Conservation (phyloP, 1,140 invertebrate genomes). For the Zaprionus kolodkinae region DNA sequence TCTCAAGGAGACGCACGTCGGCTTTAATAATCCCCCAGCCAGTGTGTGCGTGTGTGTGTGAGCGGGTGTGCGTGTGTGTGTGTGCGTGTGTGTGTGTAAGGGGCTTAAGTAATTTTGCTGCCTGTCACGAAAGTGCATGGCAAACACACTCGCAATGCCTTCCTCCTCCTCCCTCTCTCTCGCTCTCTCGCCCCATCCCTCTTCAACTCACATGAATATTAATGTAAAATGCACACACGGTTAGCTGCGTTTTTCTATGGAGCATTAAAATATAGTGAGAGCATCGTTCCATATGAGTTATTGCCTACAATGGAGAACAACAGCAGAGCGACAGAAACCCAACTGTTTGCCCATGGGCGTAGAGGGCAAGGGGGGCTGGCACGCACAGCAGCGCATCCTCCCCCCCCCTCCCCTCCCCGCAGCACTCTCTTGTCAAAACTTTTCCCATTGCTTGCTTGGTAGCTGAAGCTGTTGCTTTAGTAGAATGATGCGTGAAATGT, state of each 20-base stretch:
- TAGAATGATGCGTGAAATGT: constrained; percentile 76
- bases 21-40: constrained; percentile 56
- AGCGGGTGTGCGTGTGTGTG: constrained; percentile 2
- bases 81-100: constrained; percentile 23
- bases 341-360: constrained; percentile 8
- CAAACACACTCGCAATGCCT: constrained; percentile 55
- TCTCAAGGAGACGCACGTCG: constrained; percentile 37
- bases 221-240: constrained; percentile 80
- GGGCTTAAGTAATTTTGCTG: constrained; percentile 77
- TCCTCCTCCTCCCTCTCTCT: background rate
- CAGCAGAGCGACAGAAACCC: background rate
- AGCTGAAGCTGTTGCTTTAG: constrained; percentile 12
- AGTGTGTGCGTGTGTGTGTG: constrained; percentile 13
- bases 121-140: constrained; percentile 73
- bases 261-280: constrained; percentile 79
- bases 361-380: background rate
- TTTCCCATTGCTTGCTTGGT: constrained; percentile 59
- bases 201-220: constrained; percentile 72
- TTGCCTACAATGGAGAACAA: constrained; percentile 63
- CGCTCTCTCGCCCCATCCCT: background rate
- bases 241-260: constrained; percentile 79
- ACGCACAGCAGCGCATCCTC: background rate
- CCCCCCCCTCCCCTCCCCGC: background rate
- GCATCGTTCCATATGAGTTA: constrained; percentile 79
- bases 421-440: constrained; percentile 68